These are phyloP conservation scores for Rhysida immarginata DNA, from an alignment of 1,140 invertebrate species.

Conservation along the genomic window DNA sequence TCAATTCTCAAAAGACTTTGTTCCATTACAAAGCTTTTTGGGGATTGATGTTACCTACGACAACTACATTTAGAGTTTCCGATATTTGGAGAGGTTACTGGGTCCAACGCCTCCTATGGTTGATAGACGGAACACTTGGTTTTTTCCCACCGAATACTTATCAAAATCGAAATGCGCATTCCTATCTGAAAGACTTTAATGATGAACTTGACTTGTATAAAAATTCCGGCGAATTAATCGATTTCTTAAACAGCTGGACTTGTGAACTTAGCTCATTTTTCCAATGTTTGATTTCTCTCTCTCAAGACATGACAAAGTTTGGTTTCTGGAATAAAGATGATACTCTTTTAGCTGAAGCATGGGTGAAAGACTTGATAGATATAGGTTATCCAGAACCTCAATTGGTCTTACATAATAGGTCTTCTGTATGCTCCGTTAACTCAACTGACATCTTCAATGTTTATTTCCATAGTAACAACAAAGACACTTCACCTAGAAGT, in stretches of 20 bases:
- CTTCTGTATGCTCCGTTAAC: too few species aligned
- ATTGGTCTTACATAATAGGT: not conserved
- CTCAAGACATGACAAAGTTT: constrained; percentile 12
- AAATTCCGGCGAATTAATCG: constrained; percentile 15
- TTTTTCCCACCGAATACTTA: constrained; percentile 21
- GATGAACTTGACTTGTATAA: constrained; percentile 19
- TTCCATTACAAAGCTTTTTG: constrained; percentile 24
- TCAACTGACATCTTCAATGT: too few species aligned
- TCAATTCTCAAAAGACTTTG: constrained; percentile 27
- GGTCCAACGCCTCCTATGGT: constrained; percentile 22
- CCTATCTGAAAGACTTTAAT: constrained; percentile 17
- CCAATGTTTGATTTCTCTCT: constrained; percentile 15
- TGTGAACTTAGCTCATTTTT: constrained; percentile 15
- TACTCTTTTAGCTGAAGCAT: constrained; percentile 12
- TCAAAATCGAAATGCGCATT: constrained; percentile 19
- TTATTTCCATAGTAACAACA: too few species aligned
- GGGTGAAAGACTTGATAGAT: constrained; percentile 17
- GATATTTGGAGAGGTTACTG: constrained; percentile 28
- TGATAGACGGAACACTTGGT: constrained; percentile 19
- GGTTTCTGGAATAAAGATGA: constrained; percentile 16
- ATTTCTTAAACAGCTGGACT: constrained; percentile 17
- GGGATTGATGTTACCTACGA: constrained; percentile 22
- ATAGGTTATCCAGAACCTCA: constrained; percentile 14
- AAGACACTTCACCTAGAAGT: too few species aligned
- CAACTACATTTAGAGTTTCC: constrained; percentile 21